A percentile compares a stretch with the other conserved stretches of the same genome.
These are phyloP conservation scores for Drosophila hydei DNA, from an alignment of 1,140 invertebrate species.

Conservation along the genomic window DNA sequence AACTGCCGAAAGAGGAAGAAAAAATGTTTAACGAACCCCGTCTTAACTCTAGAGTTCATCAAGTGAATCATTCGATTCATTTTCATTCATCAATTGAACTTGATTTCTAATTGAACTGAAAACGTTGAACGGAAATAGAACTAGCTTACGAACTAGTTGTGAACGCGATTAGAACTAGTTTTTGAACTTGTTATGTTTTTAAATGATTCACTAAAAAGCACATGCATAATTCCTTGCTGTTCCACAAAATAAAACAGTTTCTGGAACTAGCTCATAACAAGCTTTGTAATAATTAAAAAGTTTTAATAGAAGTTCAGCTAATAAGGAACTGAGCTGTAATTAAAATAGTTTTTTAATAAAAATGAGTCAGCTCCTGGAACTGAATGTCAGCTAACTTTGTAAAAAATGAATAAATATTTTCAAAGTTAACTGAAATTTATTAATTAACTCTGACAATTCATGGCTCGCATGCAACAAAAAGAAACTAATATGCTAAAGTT, in stretches of 20 bases:
- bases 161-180: background rate
- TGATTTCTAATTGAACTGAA: background rate
- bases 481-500: too few species aligned
- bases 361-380: background rate
- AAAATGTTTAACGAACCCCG: slow-evolving; percentile 23
- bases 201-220: too few species aligned
- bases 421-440: too few species aligned
- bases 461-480: too few species aligned
- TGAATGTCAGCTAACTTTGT: too few species aligned
- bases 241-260: background rate
- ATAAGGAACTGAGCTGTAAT: background rate
- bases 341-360: background rate
- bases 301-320: background rate
- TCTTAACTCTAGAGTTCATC: slow-evolving; percentile 2
- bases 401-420: too few species aligned
- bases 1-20: background rate
- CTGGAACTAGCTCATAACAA: background rate
- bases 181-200: too few species aligned
- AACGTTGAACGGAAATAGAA: background rate
- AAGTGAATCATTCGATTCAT: slow-evolving; percentile 7
- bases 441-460: too few species aligned
- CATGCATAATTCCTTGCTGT: too few species aligned
- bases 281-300: too few species aligned
- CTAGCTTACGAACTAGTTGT: background rate
- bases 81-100: slow-evolving; percentile 3